These are phyloP conservation scores for Remorina albescens DNA, from an alignment of 2,797 vertebrate genomes.

Conservation along the genomic window DNA sequence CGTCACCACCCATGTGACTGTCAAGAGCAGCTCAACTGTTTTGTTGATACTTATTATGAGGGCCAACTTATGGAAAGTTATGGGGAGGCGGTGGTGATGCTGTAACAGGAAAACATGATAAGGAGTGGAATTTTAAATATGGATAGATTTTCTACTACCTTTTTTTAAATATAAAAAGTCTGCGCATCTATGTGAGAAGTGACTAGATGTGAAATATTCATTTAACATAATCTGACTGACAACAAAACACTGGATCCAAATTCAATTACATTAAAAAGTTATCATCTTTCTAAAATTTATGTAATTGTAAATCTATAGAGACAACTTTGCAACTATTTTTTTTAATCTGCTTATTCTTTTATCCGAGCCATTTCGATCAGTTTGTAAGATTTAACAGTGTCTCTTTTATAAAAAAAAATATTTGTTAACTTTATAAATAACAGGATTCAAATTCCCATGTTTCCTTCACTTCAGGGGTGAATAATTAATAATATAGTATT, in stretches of 20 bases:
- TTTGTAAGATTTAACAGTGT: slow-evolving; percentile 14
- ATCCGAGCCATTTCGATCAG: background rate
- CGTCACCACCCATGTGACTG: slow-evolving; percentile 37
- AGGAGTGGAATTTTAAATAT: background rate
- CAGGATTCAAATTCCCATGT: background rate
- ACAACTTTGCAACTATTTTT: background rate
- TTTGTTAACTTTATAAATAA: background rate
- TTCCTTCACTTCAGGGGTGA: slow-evolving; percentile 2
- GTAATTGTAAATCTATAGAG: background rate
- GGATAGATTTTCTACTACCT: background rate
- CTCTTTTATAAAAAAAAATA: background rate
- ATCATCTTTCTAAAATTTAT: background rate
- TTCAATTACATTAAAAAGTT: background rate
- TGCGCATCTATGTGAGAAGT: background rate
- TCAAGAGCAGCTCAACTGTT: slow-evolving; percentile 28
- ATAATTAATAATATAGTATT: slow-evolving; percentile 10
- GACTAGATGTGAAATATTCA: background rate
- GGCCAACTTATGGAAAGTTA: slow-evolving; percentile 16
- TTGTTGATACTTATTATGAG: slow-evolving; percentile 21
- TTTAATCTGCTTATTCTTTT: no score
- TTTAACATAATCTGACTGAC: background rate
- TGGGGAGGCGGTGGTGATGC: background rate
- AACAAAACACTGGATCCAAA: background rate
- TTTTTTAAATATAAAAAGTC: background rate
- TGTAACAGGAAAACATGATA: background rate